Percentiles rank a stretch among this genome's conserved stretches.
phyloP scores from a whole-genome alignment of 2,113 vertebrate genomes.

The Salvelinus fontinalis region DNA sequence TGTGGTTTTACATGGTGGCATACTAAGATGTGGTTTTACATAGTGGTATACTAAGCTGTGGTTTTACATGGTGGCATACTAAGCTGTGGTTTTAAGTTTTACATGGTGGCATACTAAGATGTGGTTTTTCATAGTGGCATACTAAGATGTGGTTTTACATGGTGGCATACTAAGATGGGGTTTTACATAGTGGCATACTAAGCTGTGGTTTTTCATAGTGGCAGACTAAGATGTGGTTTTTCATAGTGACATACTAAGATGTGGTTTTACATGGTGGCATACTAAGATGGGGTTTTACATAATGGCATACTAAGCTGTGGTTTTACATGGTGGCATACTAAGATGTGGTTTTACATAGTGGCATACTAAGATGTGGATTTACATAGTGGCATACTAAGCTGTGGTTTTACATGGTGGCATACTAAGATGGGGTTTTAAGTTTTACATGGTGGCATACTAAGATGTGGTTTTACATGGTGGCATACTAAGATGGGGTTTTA shows the following conservation, averaged over 20 bases:
- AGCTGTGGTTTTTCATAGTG: slow-evolving; percentile 4
- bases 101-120: slow-evolving; percentile 14
- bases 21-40: background rate
- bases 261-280: slow-evolving; percentile 14
- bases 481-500: no score
- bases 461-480: no score
- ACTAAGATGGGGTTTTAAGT: no score
- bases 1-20: background rate
- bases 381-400: no score
- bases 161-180: slow-evolving; percentile 13
- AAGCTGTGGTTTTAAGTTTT: background rate
- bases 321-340: slow-evolving; percentile 16
- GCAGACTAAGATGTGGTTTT: slow-evolving; percentile 5
- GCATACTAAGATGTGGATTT: no score
- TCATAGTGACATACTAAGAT: no score
- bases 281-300: background rate
- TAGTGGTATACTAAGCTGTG: slow-evolving; percentile 16
- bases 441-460: no score
- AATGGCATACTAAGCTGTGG: no score
- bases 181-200: no score
- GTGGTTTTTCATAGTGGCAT: background rate
- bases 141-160: background rate
- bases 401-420: no score
- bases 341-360: background rate
- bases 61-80: no score